phyloP scores from a whole-genome alignment of 2,113 vertebrate species.

The Oxygymnocypris stewartii region DNA sequence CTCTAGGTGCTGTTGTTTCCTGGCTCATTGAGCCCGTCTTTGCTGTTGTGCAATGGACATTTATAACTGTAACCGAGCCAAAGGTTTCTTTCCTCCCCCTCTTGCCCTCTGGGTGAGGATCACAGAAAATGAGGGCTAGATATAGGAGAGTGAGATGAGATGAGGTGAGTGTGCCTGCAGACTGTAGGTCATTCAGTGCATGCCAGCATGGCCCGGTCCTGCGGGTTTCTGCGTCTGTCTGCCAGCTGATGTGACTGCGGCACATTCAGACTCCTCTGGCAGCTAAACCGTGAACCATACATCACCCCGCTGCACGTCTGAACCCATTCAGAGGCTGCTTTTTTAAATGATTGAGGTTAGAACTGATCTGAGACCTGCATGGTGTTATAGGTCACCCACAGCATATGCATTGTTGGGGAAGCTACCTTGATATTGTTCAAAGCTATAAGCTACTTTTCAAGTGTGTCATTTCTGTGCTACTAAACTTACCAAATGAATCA shows the following conservation, averaged over 20 bases:
- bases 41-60: not conserved
- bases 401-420: too few relatives aligned
- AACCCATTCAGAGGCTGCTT: not conserved
- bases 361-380: not conserved
- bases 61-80: not conserved
- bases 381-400: not conserved
- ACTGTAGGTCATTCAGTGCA: constrained; percentile 74
- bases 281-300: not conserved
- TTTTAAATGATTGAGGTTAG: not conserved
- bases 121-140: constrained; percentile 15
- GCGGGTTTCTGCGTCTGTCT: constrained; percentile 40
- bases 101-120: constrained; percentile 25
- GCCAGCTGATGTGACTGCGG: constrained; percentile 63
- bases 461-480: not conserved
- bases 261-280: constrained; percentile 56
- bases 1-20: not conserved
- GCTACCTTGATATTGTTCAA: not conserved
- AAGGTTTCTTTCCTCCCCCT: not conserved
- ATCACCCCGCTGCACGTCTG: constrained; percentile 15
- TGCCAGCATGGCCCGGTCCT: constrained; percentile 67
- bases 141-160: not conserved
- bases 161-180: constrained; percentile 47
- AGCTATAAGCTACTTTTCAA: not conserved
- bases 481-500: not conserved
- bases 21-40: not conserved